Conservation (phyloP, 1,140 invertebrate genomes). For the Drosophila subobscura region DNA sequence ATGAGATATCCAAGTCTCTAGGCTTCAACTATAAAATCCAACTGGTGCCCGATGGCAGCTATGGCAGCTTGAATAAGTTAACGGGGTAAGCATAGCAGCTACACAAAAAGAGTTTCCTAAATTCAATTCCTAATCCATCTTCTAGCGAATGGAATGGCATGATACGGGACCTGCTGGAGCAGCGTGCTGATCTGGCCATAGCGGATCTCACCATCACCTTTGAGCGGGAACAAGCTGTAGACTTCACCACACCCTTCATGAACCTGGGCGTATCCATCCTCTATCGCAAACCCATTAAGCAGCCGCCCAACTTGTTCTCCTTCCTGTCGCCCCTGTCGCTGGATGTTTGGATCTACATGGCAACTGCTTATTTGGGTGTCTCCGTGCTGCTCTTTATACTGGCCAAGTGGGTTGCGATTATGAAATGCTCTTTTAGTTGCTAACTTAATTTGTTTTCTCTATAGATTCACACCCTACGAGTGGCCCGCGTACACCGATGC, state of each 20-base stretch:
- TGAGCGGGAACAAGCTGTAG: slow-evolving; percentile 92
- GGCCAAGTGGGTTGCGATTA: slow-evolving; percentile 88
- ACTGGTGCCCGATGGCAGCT: slow-evolving; percentile 91
- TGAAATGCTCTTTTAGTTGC: neutral
- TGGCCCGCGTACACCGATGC: slow-evolving; percentile 93
- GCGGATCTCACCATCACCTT: slow-evolving; percentile 97
- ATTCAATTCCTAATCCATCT: neutral
- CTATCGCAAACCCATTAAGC: slow-evolving; percentile 95
- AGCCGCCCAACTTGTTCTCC: slow-evolving; percentile 95
- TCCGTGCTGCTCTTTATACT: slow-evolving; percentile 96
- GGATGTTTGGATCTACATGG: slow-evolving; percentile 98
- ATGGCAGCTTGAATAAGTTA: slow-evolving; percentile 90
- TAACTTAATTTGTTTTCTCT: neutral
- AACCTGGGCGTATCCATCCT: slow-evolving; percentile 96
- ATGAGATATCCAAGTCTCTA: slow-evolving; percentile 93
- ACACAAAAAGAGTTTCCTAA: neutral
- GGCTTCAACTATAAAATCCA: slow-evolving; percentile 96
- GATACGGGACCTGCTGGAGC: slow-evolving; percentile 94
- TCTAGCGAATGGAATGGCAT: slow-evolving; percentile 96
- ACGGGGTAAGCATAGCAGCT: slow-evolving; percentile 80
- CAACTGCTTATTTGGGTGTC: slow-evolving; percentile 95
- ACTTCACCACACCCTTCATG: slow-evolving; percentile 98
- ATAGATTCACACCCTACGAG: slow-evolving; percentile 96
- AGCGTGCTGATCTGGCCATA: slow-evolving; percentile 95
- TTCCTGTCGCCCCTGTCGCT: slow-evolving; percentile 96